Conservation (phyloP, 1,140 invertebrate genomes). For the Lordiphosa stackelbergi region DNA sequence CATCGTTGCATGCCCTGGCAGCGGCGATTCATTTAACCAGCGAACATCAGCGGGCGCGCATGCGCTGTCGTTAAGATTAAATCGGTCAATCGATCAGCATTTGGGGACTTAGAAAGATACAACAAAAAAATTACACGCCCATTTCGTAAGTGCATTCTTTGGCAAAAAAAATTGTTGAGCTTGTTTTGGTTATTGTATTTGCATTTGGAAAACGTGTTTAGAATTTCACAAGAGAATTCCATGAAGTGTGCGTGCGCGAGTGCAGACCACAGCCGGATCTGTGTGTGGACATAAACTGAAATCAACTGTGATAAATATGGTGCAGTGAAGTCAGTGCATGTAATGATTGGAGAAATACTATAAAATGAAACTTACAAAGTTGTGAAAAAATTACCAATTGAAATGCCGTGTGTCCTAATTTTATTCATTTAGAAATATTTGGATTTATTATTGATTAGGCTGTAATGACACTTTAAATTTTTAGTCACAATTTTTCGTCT, state of each 20-base stretch:
- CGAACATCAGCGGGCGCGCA: conserved; percentile 63
- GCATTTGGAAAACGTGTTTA: conserved; percentile 53
- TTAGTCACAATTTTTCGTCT: no score
- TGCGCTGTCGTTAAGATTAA: conserved; percentile 32
- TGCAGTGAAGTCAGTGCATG: background rate
- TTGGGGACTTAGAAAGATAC: conserved; percentile 8
- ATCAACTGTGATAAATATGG: background rate
- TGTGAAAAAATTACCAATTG: no score
- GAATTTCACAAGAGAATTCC: conserved; percentile 51
- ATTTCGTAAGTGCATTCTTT: conserved; percentile 63
- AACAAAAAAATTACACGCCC: conserved; percentile 11
- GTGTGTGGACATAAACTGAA: conserved; percentile 1
- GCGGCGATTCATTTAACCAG: conserved; percentile 52
- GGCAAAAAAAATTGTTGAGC: background rate
- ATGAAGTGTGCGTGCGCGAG: conserved; percentile 8
- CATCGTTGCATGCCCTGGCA: conserved; percentile 44
- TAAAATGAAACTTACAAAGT: no score
- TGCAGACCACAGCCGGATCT: conserved; percentile 18
- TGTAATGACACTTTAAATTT: no score
- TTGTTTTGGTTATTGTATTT: conserved; percentile 3
- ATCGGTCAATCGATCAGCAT: conserved; percentile 19
- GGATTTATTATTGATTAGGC: no score
- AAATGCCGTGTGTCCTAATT: no score
- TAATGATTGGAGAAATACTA: background rate
- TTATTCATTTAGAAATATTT: no score